Base-by-base conservation (phyloP, 2,888 invertebrate species). In the Auanema freiburgensis region DNA sequence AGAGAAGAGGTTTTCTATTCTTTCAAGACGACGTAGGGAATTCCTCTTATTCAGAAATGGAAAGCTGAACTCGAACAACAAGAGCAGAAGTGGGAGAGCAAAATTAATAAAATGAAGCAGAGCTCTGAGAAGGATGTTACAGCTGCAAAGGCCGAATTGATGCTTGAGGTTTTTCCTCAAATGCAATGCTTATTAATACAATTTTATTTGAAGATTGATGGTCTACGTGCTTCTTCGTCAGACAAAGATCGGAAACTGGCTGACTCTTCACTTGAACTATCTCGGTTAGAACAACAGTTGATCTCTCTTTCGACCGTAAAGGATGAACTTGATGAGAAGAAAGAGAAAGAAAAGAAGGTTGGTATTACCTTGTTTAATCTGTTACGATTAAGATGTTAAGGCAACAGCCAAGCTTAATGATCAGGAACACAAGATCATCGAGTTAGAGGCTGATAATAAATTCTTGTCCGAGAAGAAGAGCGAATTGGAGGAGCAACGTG, bases 61-160 rank as follows among this genome's bases (percentile, higher is more conserved):
- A 69, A 69, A 21, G 24, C 33, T 0, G 64, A 62, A 0, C 59
- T 63, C 23, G 43, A 51, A 6, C 68, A 72, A 10, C 23, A 65
- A 59, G 63, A 68, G 21, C 10, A 44, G 18, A 70, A 69, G 44
- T 66, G 65, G 14, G 74, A 76, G 24, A 64, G 63, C 46, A 63
- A 66, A 24, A 51, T 69, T 16, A 58, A 58, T 18, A 76, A 69
- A 43, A 52, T 67, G 40, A 71, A 69, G 42, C 52, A 62, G 42
- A 42, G 4, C n/a, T 43, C 46, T 24, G 66, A 67, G 33, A 55
- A 58, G 21, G 67, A 69, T 21, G 61, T 54, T 41, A 46, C 63
- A 14, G 57, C 60, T 2, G 59, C 60, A 14, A 66, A 63, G 44
- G 62, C 68, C 3, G 65, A 68, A 43, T 51, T 65, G n/a, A 56